Base-by-base conservation (phyloP, 2,888 invertebrate genomes). In the Callinectes sapidus region DNA sequence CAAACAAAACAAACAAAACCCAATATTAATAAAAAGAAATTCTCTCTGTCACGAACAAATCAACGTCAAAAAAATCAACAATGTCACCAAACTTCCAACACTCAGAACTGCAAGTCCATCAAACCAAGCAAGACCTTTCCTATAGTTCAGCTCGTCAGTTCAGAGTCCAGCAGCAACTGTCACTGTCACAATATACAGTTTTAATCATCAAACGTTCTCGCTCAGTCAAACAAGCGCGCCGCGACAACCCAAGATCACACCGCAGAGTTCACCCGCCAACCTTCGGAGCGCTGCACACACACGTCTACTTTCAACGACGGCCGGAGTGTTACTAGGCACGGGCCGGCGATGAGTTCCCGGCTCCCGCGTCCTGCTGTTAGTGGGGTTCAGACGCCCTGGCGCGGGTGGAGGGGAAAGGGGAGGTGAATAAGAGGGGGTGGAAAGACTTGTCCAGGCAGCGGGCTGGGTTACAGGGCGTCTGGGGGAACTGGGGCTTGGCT, bases 341-440 rank as follows among this genome's bases (percentile, higher is more conserved):
- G 35, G 35, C 35, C 23, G 61, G 23, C 61, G 35, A 81, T 32
- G 81, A 71, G 71, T 71, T 71, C 28, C 71, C 13, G 28, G n/a
- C 71, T 71, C 28, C 71, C 71, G 71, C n/a, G 35, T 35, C 23
- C 35, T 32, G 48, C 10, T 39, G 39, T 32, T 32, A 23, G 86
- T 23, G 86, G 86, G n/a, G 48, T 39, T 39, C 39, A 42, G 39
- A 48, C 39, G 48, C 39, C 39, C 39, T 39, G 87, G 18, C 2
- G 39, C 42, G 39, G 87, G 87, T n/a, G 87, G 87, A 87, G 86
- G 10, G 86, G 86, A 86, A 54, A 35, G 28, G 54, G 87, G 87
- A 48, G 42, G 87, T 28, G 48, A 35, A 13, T n/a, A 54, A 54
- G 87, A 54, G 87, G 87, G 81, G 87, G 81, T 81, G 81, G 71